Evolutionary conservation across 2,888 invertebrate species (phyloP), one percentile per base, ranked within the genome.

Genomic region (Liposcelis brunnea): DNA sequence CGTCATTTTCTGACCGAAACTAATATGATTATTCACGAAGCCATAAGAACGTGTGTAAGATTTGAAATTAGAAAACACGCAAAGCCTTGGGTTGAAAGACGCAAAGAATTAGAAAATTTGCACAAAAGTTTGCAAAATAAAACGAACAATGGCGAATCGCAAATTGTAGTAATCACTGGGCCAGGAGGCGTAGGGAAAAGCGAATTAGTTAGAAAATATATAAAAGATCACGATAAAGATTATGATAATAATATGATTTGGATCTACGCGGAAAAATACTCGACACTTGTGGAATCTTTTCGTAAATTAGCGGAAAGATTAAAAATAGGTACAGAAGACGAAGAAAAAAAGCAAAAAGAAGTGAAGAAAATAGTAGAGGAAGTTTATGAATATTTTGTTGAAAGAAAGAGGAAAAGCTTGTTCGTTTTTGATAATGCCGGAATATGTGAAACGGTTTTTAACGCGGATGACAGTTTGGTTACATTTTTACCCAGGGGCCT

Each of bases 121-220:
- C 26, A 26, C 8, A 26, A 26, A 26, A 8, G 8, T 6, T 8
- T 26, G 8, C 4, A 26, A 4, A 8, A 26, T 6, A 26, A 26
- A 26, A 8, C 5, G 5, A 8, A 26, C 4, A 26, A 6, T 26
- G 4, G 4, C 4, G 31, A 12, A 33, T 10, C 2, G 12, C 32
- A 45, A 36, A 14, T 43, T 1, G 40, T 38, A 8, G 18, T 42
- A 18, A 34, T 48, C n/a, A 33, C 38, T 21, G 47, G 49, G 8
- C 21, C 47, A 4, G 49, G 47, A 12, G 50, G 50, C 8, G 44
- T 49, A 2, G 50, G 50, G 3, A 50, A 50, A 37, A 49, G 42
- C 12, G 50, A 49, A 34, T 40, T 50, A 12, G 49, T 38, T 5
- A 46, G 44, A 43, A 38, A 36, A 21, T 50, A 47, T 42, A 31